These are phyloP conservation scores for Neodontobutis hainanensis DNA, from an alignment of 2,113 vertebrate species.

Conservation along the genomic window DNA sequence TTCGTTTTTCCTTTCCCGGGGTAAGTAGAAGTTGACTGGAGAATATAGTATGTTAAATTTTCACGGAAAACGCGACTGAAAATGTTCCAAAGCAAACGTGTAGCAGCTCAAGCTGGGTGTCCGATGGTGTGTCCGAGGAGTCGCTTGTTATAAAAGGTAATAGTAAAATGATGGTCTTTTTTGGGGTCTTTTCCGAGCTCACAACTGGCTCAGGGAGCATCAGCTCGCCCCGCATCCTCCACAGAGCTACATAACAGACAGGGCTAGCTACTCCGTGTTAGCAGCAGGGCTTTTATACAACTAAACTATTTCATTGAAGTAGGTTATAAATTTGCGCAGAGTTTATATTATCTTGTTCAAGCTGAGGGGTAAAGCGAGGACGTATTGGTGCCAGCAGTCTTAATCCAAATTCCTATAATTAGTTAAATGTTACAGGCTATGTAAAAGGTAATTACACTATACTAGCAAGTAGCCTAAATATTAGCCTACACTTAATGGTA, in stretches of 20 bases:
- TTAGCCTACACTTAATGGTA: no score
- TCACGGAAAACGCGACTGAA: not conserved
- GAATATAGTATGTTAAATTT: not conserved
- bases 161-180: not conserved
- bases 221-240: conserved; percentile 23
- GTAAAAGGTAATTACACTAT: not conserved
- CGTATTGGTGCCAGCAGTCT: no score
- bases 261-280: not conserved
- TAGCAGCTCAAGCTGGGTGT: not conserved
- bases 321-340: no score
- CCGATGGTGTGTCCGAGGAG: conserved; percentile 15
- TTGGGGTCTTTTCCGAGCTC: not conserved
- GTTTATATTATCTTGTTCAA: not conserved
- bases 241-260: conserved; percentile 26
- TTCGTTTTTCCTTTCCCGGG: conserved; percentile 2
- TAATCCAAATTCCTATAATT: no score
- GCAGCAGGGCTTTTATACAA: not conserved
- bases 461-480: not conserved
- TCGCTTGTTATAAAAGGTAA: conserved; percentile 50
- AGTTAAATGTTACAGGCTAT: no score
- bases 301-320: no score
- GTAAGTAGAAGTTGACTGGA: conserved; percentile 20
- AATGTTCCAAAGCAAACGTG: conserved; percentile 24
- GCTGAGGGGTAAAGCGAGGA: not conserved
- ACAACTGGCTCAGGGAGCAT: conserved; percentile 37